Base-by-base conservation (phyloP, 2,797 vertebrate species). In the Lacerta bilineata region DNA sequence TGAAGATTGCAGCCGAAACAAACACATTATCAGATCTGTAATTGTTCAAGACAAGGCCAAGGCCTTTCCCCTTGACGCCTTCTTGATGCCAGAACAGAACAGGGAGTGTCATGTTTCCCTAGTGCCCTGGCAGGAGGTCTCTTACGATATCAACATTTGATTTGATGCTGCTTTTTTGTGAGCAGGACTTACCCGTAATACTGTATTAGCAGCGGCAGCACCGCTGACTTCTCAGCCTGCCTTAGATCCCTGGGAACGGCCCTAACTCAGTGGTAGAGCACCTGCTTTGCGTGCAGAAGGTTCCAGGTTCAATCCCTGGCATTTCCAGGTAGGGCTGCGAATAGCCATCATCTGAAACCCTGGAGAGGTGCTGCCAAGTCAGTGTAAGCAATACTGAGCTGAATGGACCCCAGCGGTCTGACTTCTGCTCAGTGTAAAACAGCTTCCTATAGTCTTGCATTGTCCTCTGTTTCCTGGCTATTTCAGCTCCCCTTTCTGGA, bases 11-110 rank as follows among this genome's bases (percentile, higher is more conserved):
- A 59, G 29, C 5, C 13, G 43, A 18, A 79, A 84, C 23, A 3
- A 79, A 79, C 84, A 84, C 50, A 46, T 71, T 77, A 41, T 78
- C 50, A 3, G 84, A 11, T 55, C 72, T 27, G 25, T 82, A 59
- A 59, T 85, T 80, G 76, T 66, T 85, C 29, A 33, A 85, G 50
- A 50, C 68, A 72, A 5, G 77, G 78, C 41, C 17, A n/a, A 78
- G 50, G 77, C 13, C 39, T 43, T 74, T 61, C 50, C n/a, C 39
- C 59, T 17, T 33, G 33, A 7, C 6, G 33, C 69, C 43, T 2
- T 41, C 27, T n/a, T 61, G 59, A 41, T 43, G 71, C 71, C 36
- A 41, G 61, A 39, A 66, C 41, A 76, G 77, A 66, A 55, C 1
- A 25, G 43, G n/a, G 8, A 18, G 18, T 20, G 41, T 36, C 13